Conservation (phyloP, 92 coral and sea anemone species). For the Palythoa grandiflora region DNA sequence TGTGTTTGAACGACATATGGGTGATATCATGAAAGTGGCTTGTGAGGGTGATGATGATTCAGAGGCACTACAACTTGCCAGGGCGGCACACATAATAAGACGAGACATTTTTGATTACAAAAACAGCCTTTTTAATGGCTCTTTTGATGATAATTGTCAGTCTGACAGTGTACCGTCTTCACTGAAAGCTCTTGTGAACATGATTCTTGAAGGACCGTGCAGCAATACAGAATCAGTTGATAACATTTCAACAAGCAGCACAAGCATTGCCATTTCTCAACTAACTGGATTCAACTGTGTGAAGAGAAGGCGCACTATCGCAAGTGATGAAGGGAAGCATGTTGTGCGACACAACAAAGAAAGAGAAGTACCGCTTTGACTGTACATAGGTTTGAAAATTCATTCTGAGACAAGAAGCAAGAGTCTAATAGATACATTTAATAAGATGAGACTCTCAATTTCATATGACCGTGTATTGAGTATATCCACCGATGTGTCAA, state of each 20-base stretch:
- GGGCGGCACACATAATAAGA: slow-evolving; percentile 63
- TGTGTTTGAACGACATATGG: slow-evolving; percentile 48
- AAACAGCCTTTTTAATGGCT: slow-evolving; percentile 50
- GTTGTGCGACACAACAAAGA: slow-evolving; percentile 51
- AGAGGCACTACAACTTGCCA: slow-evolving; percentile 64
- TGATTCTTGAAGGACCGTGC: slow-evolving; percentile 70
- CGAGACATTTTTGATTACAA: slow-evolving; percentile 55
- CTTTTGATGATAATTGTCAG: slow-evolving; percentile 46
- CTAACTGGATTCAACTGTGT: slow-evolving; percentile 40
- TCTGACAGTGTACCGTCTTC: slow-evolving; percentile 54
- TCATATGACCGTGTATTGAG: slow-evolving; percentile 57
- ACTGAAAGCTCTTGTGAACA: slow-evolving; percentile 51
- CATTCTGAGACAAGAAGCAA: slow-evolving; percentile 76
- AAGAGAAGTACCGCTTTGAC: slow-evolving; percentile 59
- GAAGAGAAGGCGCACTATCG: no score
- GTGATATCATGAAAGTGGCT: slow-evolving; percentile 52
- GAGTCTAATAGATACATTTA: slow-evolving; percentile 57
- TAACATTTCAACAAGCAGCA: slow-evolving; percentile 50
- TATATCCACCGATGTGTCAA: slow-evolving; percentile 72
- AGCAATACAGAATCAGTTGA: slow-evolving; percentile 39
- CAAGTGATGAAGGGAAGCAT: background rate
- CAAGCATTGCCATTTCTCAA: slow-evolving; percentile 50
- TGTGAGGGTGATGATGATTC: slow-evolving; percentile 52
- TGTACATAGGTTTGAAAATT: slow-evolving; percentile 62
- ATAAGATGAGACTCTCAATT: slow-evolving; percentile 65